A percentile compares a stretch with the other conserved stretches of the same genome.
Conservation (phyloP, 1,140 invertebrate genomes). For the Pinna nobilis region DNA sequence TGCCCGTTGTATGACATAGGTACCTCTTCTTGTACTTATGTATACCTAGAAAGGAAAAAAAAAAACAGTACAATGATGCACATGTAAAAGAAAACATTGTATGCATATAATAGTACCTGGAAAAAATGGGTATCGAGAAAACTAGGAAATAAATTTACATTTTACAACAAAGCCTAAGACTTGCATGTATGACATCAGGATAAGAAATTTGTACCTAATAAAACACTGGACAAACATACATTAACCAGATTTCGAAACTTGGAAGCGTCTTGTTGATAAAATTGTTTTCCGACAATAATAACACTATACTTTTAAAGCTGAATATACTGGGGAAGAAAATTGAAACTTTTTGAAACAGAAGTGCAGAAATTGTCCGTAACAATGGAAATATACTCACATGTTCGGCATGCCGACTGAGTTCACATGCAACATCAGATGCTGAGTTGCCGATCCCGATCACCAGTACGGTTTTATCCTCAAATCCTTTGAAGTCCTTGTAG, state of each 20-base stretch:
- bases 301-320: not conserved
- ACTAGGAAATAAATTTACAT: no score
- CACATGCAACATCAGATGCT: slow-evolving; percentile 75
- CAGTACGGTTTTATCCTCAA: slow-evolving; percentile 75
- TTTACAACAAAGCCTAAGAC: no score
- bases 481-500: slow-evolving; percentile 71
- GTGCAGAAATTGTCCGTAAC: not conserved
- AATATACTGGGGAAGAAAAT: not conserved
- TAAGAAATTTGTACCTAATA: not conserved
- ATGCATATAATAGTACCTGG: not conserved
- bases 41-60: slow-evolving; percentile 40
- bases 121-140: no score
- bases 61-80: not conserved
- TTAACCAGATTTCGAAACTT: not conserved
- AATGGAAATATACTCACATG: slow-evolving; percentile 49
- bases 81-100: not conserved
- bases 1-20: slow-evolving; percentile 45
- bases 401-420: slow-evolving; percentile 70
- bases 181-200: no score
- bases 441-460: slow-evolving; percentile 78
- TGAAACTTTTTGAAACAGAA: no score
- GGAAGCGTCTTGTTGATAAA: not conserved
- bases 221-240: not conserved
- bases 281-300: not conserved
- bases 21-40: slow-evolving; percentile 48